Base-by-base conservation (phyloP, 2,113 vertebrate genomes). In the Pollimyrus isidori region DNA sequence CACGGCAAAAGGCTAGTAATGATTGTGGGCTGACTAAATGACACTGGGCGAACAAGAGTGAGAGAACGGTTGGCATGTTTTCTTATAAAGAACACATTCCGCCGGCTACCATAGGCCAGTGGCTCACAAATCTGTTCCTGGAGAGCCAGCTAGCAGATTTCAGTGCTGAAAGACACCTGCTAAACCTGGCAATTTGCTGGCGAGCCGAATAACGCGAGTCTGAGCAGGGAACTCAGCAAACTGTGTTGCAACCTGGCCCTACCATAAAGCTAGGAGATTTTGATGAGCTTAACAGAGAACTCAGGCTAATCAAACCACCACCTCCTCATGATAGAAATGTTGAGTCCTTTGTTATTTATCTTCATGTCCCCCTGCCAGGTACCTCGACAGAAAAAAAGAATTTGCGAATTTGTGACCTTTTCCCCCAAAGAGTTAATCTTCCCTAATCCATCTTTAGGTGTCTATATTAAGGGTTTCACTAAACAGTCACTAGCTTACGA, bases 341-440 rank as follows among this genome's bases (percentile, higher is more conserved):
- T n/a, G 11, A 45, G 45, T 48, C 53, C 82, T 58, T 84, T 85
- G 53, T 85, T 89, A 85, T 89, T 86, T 80, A 85, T 13, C 35
- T 52, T 46, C 88, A 87, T 49, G 45, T 39, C 65, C 83, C 35
- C 42, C 30, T 45, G 65, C 62, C 35, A 56, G 73, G 15, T 80
- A 42, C 15, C 17, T 19, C 0, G 15, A 85, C 45, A 9, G 45
- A 10, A 85, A 48, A 84, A 85, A 10, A 5, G 45, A 0, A 2
- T n/a, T 89, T 87, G 91, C 89, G 89, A 30, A 83, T 88, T 91
- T 91, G 87, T 91, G 87, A 86, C 89, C 52, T 17, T 90, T 89
- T 58, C 88, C 7, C 42, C 30, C 46, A 35, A 83, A 89, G 88
- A 91, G 58, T 89, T 76, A 30, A 69, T 69, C 62, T 69, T 30